Conservation (phyloP, 64 coral and sea anemone genomes). For the Catalaphyllia jardinei region DNA sequence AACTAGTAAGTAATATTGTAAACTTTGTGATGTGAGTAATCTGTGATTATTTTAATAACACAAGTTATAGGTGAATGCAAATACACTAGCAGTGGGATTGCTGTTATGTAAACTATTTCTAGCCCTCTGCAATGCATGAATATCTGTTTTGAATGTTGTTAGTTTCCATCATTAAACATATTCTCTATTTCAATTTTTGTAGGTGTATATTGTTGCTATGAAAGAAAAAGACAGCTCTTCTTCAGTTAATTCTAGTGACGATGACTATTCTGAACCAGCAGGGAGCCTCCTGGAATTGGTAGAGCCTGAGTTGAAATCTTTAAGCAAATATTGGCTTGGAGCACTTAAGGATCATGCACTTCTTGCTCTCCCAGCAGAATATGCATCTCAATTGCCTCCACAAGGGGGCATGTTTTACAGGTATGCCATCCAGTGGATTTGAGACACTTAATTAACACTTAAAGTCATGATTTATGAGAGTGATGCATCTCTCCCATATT, state of each 20-base stretch:
- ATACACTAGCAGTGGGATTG: no score
- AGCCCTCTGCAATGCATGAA: no score
- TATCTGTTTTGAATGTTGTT: no score
- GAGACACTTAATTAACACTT: no score
- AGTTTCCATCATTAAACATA: no score
- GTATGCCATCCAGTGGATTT: slow-evolving; percentile 5
- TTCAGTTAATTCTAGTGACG: slow-evolving; percentile 23
- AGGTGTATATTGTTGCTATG: slow-evolving; percentile 99
- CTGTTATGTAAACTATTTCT: no score
- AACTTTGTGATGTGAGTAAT: no score
- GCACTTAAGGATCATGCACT: slow-evolving; percentile 91
- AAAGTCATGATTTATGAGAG: no score
- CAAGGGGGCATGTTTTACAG: slow-evolving; percentile 97
- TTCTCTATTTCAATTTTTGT: background rate
- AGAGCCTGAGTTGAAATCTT: slow-evolving; percentile 79
- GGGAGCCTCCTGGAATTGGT: slow-evolving; percentile 83
- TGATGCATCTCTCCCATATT: no score
- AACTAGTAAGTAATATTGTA: no score
- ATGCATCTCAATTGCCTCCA: slow-evolving; percentile 80
- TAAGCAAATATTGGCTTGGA: slow-evolving; percentile 97
- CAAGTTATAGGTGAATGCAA: no score
- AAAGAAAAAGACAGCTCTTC: slow-evolving; percentile 71
- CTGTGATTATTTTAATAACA: no score
- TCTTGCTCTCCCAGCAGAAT: slow-evolving; percentile 84
- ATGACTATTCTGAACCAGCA: slow-evolving; percentile 76